Conservation (phyloP, 2,797 vertebrate species). For the Percopsis omiscomaycus region DNA sequence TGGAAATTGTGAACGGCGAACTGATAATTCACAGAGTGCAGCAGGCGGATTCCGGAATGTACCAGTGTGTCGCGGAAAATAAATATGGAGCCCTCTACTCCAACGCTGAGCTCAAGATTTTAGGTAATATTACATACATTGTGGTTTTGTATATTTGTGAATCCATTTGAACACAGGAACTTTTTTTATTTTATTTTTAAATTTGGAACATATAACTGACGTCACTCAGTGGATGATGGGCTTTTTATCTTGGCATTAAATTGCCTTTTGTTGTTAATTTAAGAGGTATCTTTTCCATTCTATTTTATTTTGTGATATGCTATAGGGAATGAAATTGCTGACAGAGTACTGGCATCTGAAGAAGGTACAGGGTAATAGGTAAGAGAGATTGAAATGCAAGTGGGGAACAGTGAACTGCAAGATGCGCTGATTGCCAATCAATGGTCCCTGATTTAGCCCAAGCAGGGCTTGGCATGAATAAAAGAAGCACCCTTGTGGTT, state of each 20-base stretch:
- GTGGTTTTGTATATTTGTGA: not conserved
- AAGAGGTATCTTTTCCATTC: conserved; percentile 16
- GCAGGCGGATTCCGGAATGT: conserved; percentile 92
- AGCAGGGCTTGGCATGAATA: conserved; percentile 65
- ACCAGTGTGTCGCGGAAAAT: conserved; percentile 94
- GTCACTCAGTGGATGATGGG: not conserved
- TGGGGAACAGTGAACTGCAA: conserved; percentile 46
- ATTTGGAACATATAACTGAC: too few relatives aligned
- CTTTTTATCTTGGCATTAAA: conserved; percentile 1
- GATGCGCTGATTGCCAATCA: conserved; percentile 74
- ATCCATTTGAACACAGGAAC: not conserved
- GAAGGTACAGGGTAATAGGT: conserved; percentile 42
- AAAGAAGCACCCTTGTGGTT: conserved; percentile 55
- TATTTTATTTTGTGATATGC: conserved; percentile 18
- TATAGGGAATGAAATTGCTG: conserved; percentile 26
- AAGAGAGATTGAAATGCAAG: conserved; percentile 60
- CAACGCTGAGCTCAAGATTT: conserved; percentile 88
- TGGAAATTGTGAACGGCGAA: conserved; percentile 87
- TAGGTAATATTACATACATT: conserved; percentile 74
- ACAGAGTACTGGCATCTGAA: conserved; percentile 43
- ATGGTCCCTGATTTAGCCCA: conserved; percentile 66
- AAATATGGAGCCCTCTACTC: conserved; percentile 89
- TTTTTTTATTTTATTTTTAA: not conserved
- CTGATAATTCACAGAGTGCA: conserved; percentile 86
- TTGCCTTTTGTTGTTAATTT: conserved; percentile 12